Evolutionary conservation across 2,888 invertebrate species (phyloP), one percentile per base, ranked within the genome.

Genomic region (Standfussiana lucernea): DNA sequence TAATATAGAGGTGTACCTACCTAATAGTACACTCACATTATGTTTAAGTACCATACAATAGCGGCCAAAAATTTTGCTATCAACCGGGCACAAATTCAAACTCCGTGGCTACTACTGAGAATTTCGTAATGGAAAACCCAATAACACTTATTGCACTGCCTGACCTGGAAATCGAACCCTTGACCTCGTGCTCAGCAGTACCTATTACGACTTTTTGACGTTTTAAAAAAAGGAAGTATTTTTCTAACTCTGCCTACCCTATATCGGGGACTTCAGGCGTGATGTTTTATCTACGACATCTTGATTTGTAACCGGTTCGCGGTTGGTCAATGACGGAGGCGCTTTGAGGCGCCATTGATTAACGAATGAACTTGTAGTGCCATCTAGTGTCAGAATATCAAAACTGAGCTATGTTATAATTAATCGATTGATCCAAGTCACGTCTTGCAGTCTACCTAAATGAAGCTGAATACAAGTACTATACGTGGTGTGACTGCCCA

Each of bases 331-430:
- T 82, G 40, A 77, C 67, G 77, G 37, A 32, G 35, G 37, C 18
- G 40, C 6, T 80, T 13, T 24, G 35, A 42, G 24, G 65, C 35
- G 76, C 35, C 1, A n/a, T 28, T 11, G 18, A 24, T 59, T 24
- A 10, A 40, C 15, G 6, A 56, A 53, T 24, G 21, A 0, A 53
- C 37, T n/a, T 0, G 0, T 18, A 70, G 69, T 42, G 80, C 42
- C 80, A 80, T 80, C 80, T 82, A 82, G 50, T 56, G 50, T 0
- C 8, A 13, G 13, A 28, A 78, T 18, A 28, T 21, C 18, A 21
- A n/a, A 50, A 18, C n/a, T 45, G 53, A 24, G 10, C 15, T n/a
- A 13, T 40, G 0, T 2, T 24, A 21, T 2, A 40, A 13, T 15
- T 42, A 42, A 37, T 24, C 28, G 42, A 24, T 47, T 24, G 67